These are phyloP conservation scores for Trissolcus basalis DNA, from an alignment of 1,140 invertebrate genomes.

Conservation along the genomic window DNA sequence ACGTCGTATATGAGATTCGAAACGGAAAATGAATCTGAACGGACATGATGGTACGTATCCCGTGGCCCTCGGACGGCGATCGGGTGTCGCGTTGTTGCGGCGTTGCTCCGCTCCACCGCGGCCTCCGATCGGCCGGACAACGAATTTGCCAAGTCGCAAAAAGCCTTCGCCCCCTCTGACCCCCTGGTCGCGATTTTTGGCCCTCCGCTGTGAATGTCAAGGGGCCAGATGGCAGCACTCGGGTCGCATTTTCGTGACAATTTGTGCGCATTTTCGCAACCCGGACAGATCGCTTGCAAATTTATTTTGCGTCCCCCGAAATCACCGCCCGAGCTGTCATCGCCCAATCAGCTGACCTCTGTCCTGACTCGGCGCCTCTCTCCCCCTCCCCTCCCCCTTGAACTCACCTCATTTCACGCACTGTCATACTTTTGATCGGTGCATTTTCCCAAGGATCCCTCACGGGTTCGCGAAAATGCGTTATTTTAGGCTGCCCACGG, in stretches of 20 bases:
- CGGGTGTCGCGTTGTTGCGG: slow-evolving; percentile 22
- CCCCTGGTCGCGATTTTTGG: not conserved
- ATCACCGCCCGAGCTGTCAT: slow-evolving; percentile 51
- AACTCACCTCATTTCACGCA: slow-evolving; percentile 51
- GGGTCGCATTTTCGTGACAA: slow-evolving; percentile 48
- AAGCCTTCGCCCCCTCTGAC: not conserved
- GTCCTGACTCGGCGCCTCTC: slow-evolving; percentile 29
- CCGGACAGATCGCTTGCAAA: not conserved
- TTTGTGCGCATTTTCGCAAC: slow-evolving; percentile 35
- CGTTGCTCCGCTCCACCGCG: not conserved
- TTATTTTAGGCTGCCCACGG: no score
- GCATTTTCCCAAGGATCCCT: no score
- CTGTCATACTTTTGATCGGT: slow-evolving; percentile 46
- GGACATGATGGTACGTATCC: slow-evolving; percentile 85
- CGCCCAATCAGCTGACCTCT: slow-evolving; percentile 50
- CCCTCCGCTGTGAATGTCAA: slow-evolving; percentile 65
- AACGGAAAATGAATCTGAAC: slow-evolving; percentile 87
- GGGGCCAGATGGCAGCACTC: slow-evolving; percentile 74
- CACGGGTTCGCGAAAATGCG: no score
- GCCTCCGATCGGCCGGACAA: not conserved
- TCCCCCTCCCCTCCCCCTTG: slow-evolving; percentile 18
- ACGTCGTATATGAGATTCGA: slow-evolving; percentile 77
- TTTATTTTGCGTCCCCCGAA: not conserved
- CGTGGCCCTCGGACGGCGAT: slow-evolving; percentile 54
- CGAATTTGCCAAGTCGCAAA: not conserved